Evolutionary conservation across 2,113 vertebrate species (phyloP).

Genomic region (Mormyrus iriodes): DNA sequence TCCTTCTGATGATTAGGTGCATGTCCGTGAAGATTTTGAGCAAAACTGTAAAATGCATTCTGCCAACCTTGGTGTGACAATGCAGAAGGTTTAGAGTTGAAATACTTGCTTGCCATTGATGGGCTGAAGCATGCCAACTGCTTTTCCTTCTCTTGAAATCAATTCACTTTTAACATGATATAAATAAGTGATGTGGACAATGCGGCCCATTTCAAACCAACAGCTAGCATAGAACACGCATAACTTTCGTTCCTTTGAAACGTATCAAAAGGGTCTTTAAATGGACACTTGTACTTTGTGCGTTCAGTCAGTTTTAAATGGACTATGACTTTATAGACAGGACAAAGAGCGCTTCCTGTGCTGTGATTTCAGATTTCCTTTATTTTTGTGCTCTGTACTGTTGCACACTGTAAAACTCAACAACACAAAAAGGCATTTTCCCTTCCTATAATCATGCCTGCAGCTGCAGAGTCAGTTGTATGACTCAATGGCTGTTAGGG

Average conservation of each 20-base stretch:
- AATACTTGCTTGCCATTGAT: background rate
- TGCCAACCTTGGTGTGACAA: background rate
- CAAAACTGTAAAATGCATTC: background rate
- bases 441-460: background rate
- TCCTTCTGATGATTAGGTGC: background rate
- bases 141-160: background rate
- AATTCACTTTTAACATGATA: background rate
- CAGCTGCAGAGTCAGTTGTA: background rate
- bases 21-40: background rate
- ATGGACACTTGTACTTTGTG: background rate
- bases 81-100: background rate
- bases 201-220: background rate
- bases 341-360: background rate
- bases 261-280: background rate
- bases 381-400: background rate
- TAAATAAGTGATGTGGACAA: background rate
- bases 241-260: background rate
- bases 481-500: background rate
- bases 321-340: background rate
- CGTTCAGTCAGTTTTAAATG: background rate
- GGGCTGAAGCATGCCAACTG: background rate
- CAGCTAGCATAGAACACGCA: background rate
- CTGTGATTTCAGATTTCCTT: background rate
- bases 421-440: background rate
- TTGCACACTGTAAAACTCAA: background rate